Evolutionary conservation across 2,888 invertebrate species (phyloP).

Genomic region (Crocallis elinguaria): DNA sequence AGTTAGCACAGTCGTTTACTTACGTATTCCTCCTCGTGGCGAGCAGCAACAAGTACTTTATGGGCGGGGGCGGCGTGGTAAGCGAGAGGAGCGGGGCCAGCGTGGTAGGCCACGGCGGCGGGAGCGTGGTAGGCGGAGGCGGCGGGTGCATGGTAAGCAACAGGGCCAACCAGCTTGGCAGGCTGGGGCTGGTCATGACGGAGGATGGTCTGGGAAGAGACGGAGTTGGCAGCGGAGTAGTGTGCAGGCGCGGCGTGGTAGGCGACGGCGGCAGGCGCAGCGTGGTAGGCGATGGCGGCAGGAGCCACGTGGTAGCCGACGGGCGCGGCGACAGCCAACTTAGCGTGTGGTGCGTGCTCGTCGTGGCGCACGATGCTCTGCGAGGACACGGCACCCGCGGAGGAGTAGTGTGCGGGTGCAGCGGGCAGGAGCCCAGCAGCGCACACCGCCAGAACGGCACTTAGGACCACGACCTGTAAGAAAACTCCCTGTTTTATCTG

Average conservation of each 20-base stretch:
- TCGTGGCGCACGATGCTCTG: slow-evolving; percentile 67
- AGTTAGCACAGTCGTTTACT: slow-evolving; percentile 34
- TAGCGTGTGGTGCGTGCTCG: slow-evolving; percentile 46
- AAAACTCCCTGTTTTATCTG: slow-evolving; percentile 16
- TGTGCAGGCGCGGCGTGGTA: slow-evolving; percentile 55
- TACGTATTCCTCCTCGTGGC: slow-evolving; percentile 62
- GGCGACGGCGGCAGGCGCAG: slow-evolving; percentile 50
- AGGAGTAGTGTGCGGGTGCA: slow-evolving; percentile 69
- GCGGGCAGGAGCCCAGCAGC: slow-evolving; percentile 66
- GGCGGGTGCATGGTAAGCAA: slow-evolving; percentile 45
- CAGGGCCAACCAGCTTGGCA: slow-evolving; percentile 48
- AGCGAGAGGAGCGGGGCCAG: slow-evolving; percentile 37
- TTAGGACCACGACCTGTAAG: slow-evolving; percentile 63
- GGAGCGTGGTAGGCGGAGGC: slow-evolving; percentile 47
- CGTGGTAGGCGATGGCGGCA: slow-evolving; percentile 48
- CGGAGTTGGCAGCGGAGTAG: slow-evolving; percentile 66
- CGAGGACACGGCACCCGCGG: slow-evolving; percentile 69
- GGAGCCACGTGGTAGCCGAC: slow-evolving; percentile 71
- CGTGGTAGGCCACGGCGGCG: slow-evolving; percentile 40
- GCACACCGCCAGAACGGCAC: slow-evolving; percentile 72
- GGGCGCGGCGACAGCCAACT: slow-evolving; percentile 43
- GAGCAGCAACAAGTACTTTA: slow-evolving; percentile 52
- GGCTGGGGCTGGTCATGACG: slow-evolving; percentile 61
- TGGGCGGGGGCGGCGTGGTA: slow-evolving; percentile 52
- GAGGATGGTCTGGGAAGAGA: slow-evolving; percentile 75